A percentile compares a stretch with the other conserved stretches of the same genome.
Evolutionary conservation across 2,797 vertebrate genomes (phyloP).

Genomic region (Mus spretus): DNA sequence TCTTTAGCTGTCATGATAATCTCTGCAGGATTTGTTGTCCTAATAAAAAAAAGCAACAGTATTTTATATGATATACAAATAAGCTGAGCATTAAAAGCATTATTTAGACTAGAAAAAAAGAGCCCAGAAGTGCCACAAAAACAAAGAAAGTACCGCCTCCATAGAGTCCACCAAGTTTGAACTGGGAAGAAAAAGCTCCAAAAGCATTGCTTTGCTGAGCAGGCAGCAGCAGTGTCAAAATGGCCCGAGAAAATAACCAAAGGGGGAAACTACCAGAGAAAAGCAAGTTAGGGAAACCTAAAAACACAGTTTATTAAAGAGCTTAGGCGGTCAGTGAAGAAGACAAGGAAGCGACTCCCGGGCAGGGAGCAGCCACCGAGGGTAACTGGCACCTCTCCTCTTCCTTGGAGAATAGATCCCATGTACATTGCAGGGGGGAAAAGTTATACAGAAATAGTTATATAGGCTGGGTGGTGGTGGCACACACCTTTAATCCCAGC

Average conservation of each 20-base stretch:
- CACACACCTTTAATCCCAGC: too few relatives aligned
- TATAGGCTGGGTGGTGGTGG: too few relatives aligned
- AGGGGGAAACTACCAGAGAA: background rate
- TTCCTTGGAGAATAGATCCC: background rate
- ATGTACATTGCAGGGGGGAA: background rate
- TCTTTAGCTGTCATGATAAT: background rate
- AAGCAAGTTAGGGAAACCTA: conserved; percentile 35
- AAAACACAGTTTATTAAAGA: background rate
- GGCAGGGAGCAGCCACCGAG: background rate
- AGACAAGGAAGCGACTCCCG: background rate
- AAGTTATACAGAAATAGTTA: background rate
- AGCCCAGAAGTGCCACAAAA: background rate
- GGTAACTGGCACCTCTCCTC: background rate
- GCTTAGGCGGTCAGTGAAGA: too few relatives aligned
- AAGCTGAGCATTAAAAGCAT: background rate
- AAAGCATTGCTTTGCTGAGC: background rate
- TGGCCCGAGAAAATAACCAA: background rate
- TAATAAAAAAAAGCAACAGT: background rate
- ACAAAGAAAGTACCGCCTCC: background rate
- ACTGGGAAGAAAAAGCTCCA: background rate
- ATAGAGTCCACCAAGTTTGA: background rate
- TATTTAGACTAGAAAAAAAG: conserved; percentile 30
- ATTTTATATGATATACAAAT: conserved; percentile 17
- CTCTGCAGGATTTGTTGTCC: background rate
- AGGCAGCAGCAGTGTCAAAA: background rate